Percentiles rank a stretch among this genome's conserved stretches.
Conservation (phyloP, 2,797 vertebrate species). For the Fistularia tabacaria region DNA sequence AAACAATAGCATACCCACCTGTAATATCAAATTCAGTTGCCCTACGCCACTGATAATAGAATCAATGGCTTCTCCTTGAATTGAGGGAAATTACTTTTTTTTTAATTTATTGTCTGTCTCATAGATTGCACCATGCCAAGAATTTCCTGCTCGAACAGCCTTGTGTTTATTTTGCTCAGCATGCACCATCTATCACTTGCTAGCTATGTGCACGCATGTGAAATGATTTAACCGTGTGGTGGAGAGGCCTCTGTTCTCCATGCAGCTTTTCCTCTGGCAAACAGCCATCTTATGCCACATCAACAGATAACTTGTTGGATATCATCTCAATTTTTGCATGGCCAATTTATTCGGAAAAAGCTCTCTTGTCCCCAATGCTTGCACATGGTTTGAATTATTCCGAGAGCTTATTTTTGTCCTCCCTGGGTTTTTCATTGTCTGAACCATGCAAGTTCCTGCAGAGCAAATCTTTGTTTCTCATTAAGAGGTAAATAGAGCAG, state of each 20-base stretch:
- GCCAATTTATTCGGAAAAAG: conserved; percentile 62
- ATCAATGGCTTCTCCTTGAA: conserved; percentile 31
- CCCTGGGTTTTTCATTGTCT: conserved; percentile 62
- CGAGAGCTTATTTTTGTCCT: conserved; percentile 41
- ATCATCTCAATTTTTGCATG: conserved; percentile 43
- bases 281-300: conserved; percentile 54
- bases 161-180: conserved; percentile 28
- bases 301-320: conserved; percentile 56
- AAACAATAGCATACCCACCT: conserved; percentile 5
- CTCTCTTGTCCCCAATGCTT: conserved; percentile 51
- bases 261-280: conserved; percentile 44
- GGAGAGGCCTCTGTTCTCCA: conserved; percentile 20
- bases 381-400: conserved; percentile 74
- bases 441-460: conserved; percentile 66
- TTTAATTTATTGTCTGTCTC: conserved; percentile 36
- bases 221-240: conserved; percentile 23
- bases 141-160: conserved; percentile 38
- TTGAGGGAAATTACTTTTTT: conserved; percentile 45
- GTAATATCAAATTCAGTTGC: conserved; percentile 29
- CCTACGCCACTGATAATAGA: conserved; percentile 28
- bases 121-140: conserved; percentile 40
- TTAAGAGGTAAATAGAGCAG: conserved; percentile 70
- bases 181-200: conserved; percentile 27
- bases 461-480: conserved; percentile 75
- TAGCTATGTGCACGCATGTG: conserved; percentile 26